phyloP scores from a whole-genome alignment of 2,113 vertebrate genomes.

The Megaceryle maxima region DNA sequence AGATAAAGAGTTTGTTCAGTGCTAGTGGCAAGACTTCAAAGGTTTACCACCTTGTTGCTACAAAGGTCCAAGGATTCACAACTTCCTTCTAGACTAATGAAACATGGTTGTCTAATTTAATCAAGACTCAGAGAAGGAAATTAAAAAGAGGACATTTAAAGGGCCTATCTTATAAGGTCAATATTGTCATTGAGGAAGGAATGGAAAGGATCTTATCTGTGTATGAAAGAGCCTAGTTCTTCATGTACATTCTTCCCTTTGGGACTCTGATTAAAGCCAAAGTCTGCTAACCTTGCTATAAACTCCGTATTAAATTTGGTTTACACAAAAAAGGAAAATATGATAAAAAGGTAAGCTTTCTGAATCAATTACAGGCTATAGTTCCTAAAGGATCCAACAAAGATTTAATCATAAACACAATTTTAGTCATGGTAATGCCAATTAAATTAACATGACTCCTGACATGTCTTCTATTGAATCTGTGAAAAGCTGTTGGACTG shows the following conservation, averaged over 20 bases:
- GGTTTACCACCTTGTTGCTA: not conserved
- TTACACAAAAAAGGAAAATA: not conserved
- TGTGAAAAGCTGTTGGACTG: not conserved
- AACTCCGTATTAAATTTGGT: not conserved
- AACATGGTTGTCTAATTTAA: slow-evolving; percentile 24
- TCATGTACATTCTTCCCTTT: not conserved
- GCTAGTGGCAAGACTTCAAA: not conserved
- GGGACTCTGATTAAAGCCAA: not conserved
- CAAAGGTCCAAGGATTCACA: not conserved
- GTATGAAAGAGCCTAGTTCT: not conserved
- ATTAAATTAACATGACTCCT: not conserved
- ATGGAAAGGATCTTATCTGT: slow-evolving; percentile 37
- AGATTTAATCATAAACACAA: not conserved
- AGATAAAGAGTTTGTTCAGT: not conserved
- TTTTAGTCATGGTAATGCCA: not conserved
- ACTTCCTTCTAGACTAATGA: not conserved
- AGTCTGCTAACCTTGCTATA: not conserved
- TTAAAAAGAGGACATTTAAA: slow-evolving; percentile 16
- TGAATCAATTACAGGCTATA: not conserved
- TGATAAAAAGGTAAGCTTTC: not conserved
- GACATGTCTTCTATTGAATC: rapidly evolving
- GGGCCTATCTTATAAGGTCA: not conserved
- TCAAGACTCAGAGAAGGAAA: slow-evolving; percentile 18
- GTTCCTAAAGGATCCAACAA: not conserved
- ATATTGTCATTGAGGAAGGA: slow-evolving; percentile 19